Conservation (phyloP, 2,113 vertebrate genomes). For the Sinocyclocheilus anophthalmus region DNA sequence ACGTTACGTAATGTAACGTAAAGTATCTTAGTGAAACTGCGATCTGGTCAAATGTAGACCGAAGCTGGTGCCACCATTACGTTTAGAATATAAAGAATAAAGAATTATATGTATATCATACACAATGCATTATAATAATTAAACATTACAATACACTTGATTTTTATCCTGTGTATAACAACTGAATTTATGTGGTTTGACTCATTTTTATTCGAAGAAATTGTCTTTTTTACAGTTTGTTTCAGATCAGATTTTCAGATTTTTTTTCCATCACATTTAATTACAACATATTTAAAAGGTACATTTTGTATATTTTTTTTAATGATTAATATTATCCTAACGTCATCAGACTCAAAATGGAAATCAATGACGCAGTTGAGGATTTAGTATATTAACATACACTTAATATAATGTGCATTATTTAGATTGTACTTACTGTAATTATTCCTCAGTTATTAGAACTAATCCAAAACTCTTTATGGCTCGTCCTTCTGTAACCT, state of each 20-base stretch:
- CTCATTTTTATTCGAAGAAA: not conserved
- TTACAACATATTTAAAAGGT: not conserved
- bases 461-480: slow-evolving; percentile 22
- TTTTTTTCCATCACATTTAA: not conserved
- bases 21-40: not conserved
- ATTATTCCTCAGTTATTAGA: not conserved
- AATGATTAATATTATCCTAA: not conserved
- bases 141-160: not conserved
- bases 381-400: not conserved
- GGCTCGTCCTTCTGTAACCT: slow-evolving; percentile 22
- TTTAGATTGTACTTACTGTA: slow-evolving; percentile 8
- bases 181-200: not conserved
- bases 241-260: not conserved
- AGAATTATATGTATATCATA: too few species aligned
- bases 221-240: not conserved
- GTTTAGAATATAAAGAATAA: too few species aligned
- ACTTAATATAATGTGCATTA: not conserved
- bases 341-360: too few species aligned
- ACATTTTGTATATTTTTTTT: not conserved
- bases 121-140: not conserved
- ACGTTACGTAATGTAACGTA: too few species aligned
- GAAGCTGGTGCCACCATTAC: not conserved
- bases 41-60: not conserved
- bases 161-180: not conserved
- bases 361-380: not conserved